Percentiles rank a stretch among this genome's conserved stretches.
Evolutionary conservation across 2,113 vertebrate genomes (phyloP).

Genomic region (Plecturocebus donacophilus): DNA sequence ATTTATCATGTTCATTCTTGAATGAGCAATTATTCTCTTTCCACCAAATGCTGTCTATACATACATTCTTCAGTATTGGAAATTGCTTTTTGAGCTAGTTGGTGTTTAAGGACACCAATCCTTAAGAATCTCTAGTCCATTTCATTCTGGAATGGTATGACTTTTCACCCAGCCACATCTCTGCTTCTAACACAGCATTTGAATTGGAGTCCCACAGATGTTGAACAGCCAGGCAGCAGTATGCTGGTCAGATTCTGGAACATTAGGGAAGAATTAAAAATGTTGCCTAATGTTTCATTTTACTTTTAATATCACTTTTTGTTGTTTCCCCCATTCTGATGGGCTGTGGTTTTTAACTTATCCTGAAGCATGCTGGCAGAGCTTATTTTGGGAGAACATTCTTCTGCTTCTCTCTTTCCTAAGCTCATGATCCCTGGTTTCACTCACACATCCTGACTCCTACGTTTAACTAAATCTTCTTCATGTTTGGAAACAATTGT

Average conservation of each 20-base stretch:
- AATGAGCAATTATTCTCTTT: background rate
- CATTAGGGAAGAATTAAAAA: background rate
- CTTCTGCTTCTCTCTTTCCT: background rate
- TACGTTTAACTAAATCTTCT: background rate
- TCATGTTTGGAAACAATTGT: background rate
- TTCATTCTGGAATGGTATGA: background rate
- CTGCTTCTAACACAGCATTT: background rate
- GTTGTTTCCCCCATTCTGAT: background rate
- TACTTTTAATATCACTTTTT: background rate
- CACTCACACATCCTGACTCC: background rate
- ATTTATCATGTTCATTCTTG: background rate
- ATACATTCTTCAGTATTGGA: background rate
- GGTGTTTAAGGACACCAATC: background rate
- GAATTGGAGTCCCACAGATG: no score
- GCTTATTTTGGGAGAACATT: background rate
- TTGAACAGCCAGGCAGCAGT: accelerated
- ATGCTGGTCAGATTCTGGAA: background rate
- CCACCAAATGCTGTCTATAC: accelerated
- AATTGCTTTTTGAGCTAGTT: background rate
- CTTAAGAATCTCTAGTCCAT: background rate
- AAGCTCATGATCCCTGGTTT: background rate
- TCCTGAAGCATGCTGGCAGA: background rate
- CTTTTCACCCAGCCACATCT: background rate
- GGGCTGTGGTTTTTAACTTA: background rate
- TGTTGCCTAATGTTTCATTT: background rate